These are phyloP conservation scores for Nerophis lumbriciformis DNA, from an alignment of 2,113 vertebrate species.

Conservation along the genomic window DNA sequence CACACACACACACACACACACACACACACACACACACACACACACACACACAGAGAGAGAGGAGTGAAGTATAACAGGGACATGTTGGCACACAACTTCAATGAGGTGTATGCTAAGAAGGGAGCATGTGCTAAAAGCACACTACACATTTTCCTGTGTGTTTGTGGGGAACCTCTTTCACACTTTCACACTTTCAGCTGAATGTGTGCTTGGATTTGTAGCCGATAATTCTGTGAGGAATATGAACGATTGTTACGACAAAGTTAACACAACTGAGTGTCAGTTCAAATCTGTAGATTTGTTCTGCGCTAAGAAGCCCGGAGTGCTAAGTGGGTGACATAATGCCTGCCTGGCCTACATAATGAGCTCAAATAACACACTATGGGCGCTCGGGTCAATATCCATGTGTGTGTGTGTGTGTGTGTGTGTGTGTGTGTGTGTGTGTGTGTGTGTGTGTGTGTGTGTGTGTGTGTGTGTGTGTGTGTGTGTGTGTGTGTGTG, in stretches of 20 bases:
- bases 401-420: background rate
- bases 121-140: background rate
- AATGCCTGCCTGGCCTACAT: constrained; percentile 23
- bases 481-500: no score
- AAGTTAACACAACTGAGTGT: no score
- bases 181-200: background rate
- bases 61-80: background rate
- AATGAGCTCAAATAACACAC: constrained; percentile 40
- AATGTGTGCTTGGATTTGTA: background rate
- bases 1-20: no score
- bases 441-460: no score
- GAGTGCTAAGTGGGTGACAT: constrained; percentile 14
- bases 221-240: background rate
- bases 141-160: background rate
- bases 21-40: no score
- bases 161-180: background rate
- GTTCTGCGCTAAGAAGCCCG: background rate
- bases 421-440: no score
- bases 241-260: background rate
- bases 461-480: no score
- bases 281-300: background rate
- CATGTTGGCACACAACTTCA: background rate
- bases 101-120: background rate
- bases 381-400: constrained; percentile 7
- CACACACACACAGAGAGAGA: no score